phyloP scores from a whole-genome alignment of 2,113 vertebrate genomes.

The Cichladusa arquata region DNA sequence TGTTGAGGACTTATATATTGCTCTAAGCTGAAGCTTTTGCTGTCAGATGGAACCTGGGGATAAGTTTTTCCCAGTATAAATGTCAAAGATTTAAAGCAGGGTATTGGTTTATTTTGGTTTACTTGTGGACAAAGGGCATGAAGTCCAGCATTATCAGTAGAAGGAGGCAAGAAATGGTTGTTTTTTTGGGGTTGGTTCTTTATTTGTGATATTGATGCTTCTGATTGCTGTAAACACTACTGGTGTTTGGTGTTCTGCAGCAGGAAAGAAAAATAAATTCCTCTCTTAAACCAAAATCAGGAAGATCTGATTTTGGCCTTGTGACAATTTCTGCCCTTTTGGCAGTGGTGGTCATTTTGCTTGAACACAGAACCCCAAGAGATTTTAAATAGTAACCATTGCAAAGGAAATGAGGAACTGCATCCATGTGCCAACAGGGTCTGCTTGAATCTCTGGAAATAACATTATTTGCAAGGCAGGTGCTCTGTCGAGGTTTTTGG shows the following conservation, averaged over 20 bases:
- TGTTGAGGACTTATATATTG: not conserved
- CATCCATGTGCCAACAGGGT: not conserved
- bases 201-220: not conserved
- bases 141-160: not conserved
- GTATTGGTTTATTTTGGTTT: not conserved
- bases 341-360: not conserved
- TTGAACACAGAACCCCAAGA: not conserved
- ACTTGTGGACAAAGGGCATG: not conserved
- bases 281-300: not conserved
- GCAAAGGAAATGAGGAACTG: not conserved
- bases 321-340: not conserved
- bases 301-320: not conserved
- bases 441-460: not conserved
- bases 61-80: not conserved
- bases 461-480: not conserved
- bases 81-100: constrained; percentile 6
- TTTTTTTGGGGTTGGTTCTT: not conserved
- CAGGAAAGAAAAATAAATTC: not conserved
- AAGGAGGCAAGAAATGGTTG: not conserved
- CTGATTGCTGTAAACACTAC: not conserved
- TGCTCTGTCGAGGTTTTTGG: not conserved
- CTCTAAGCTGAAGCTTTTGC: not conserved
- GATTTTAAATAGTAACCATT: not conserved
- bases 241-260: not conserved
- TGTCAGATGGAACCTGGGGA: not conserved